Evolutionary conservation across 2,797 vertebrate genomes (phyloP), one percentile per base, ranked within the genome.

Genomic region (Kryptolebias ocellatus): DNA sequence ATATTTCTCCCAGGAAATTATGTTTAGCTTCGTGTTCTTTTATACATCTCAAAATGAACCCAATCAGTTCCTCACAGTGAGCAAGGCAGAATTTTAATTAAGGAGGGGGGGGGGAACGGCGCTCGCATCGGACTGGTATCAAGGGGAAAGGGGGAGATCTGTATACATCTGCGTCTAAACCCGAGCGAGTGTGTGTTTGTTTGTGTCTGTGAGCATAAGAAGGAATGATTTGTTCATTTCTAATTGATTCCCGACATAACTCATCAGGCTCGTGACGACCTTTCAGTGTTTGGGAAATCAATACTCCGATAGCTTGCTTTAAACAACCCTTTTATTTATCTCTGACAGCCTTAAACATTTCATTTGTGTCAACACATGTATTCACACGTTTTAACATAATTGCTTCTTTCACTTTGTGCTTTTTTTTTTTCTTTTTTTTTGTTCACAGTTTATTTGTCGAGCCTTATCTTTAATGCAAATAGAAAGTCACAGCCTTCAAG

Each of bases 31-130:
- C 1, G 28, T 53, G 42, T 45, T 66, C 42, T 9, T 11, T 62
- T 20, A 61, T 8, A 55, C 34, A 28, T 20, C 17, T 11, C 42
- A 60, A 39, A 79, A 68, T 65, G 1, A 70, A 54, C n/a, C 5
- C 34, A 20, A 62, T 74, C 45, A 54, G 42, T 67, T 70, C 53
- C 11, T 54, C 31, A 37, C 46, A 49, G 5, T 57, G 50, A 70
- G 53, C 59, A 53, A 10, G 47, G 45, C 8, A 53, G 67, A 47
- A 16, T 66, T 73, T 68, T 61, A 50, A 70, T 64, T 56, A 57
- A 66, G 63, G 29, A 31, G 53, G 1, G 51, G 39, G 53, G 1
- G 51, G 28, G 28, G 63, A 71, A 47, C 56, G 53, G 14, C 27
- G 44, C 5, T 18, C 17, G 4, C 51, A 39, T 28, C 31, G 12